phyloP scores from a whole-genome alignment of 2,113 vertebrate species.

The Phalacrocorax carbo region DNA sequence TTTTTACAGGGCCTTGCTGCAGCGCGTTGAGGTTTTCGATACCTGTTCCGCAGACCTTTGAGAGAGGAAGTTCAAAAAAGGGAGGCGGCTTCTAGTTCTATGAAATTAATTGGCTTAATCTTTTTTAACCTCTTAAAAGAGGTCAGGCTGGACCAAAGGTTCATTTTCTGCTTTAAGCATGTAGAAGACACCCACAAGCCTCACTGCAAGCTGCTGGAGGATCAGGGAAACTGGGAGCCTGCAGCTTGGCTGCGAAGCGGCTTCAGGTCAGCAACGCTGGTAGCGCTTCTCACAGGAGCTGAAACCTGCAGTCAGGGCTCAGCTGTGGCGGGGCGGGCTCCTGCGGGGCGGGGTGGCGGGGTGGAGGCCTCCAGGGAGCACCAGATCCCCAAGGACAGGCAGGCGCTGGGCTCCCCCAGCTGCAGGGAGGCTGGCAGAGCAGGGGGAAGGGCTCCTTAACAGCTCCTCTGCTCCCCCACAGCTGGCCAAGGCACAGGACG shows the following conservation, averaged over 20 bases:
- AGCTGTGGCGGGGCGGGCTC: rapidly evolving
- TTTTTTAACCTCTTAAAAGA: background rate
- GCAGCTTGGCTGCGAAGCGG: background rate
- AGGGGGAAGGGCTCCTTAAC: background rate
- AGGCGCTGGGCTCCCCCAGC: too few species aligned
- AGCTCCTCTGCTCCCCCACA: background rate
- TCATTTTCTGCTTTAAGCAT: background rate
- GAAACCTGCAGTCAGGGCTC: rapidly evolving
- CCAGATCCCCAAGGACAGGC: too few species aligned
- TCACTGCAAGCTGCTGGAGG: background rate
- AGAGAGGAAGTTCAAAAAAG: background rate
- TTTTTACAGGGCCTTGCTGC: too few species aligned
- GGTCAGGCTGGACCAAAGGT: background rate
- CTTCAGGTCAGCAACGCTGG: background rate
- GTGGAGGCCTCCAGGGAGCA: background rate
- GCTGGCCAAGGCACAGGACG: background rate
- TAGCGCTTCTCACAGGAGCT: background rate
- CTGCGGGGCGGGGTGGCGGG: background rate
- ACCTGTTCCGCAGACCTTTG: background rate
- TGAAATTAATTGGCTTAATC: background rate
- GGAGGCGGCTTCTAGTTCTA: background rate
- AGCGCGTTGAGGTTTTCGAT: rapidly evolving
- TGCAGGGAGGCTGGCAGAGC: background rate
- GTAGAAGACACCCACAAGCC: background rate
- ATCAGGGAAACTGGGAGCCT: background rate